Evolutionary conservation across 2,113 vertebrate genomes (phyloP), one percentile per base, ranked within the genome.

Genomic region (Rhodinocichla rosea): DNA sequence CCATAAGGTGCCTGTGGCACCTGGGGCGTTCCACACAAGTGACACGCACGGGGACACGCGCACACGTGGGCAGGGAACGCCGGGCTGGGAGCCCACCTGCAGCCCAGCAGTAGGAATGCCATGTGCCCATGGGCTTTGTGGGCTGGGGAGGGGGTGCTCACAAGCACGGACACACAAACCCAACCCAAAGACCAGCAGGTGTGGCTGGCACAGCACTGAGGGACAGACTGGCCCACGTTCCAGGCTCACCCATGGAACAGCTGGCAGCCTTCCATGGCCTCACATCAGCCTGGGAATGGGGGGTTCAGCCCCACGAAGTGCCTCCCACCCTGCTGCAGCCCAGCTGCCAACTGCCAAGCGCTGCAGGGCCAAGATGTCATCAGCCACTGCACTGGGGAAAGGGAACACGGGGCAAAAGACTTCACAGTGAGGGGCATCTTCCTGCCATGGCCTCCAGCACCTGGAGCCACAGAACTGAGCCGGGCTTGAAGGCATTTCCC

Each of bases 71-170:
- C 60, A 47, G 39, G 14, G 26, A 57, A 33, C 23, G 12, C n/a
- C 26, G 8, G 30, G 42, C 62, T 30, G 9, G 22, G n/a, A 75
- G 68, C 33, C 40, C 50, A 64, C 45, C 19, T 18, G 7, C 33
- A 40, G 75, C 45, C 47, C 42, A 35, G 37, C 35, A 30, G 23
- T 2, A 22, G 24, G 37, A 28, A 44, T 37, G 52, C 26, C 0
- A 0, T 17, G 30, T 28, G 21, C 44, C 55, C 5, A 0, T 1
- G 11, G 37, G 21, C n/a, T 42, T 13, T 0, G 21, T 11, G 45
- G n/a, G 50, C 35, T 27, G 23, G 37, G 27, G n/a, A 15, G 6
- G 9, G 27, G 13, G 2, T 19, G 37, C 19, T 45, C 5, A 22
- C 27, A 40, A 45, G 15, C 13, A 60, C 0, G 0, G 71, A 35